phyloP scores from a whole-genome alignment of 2,113 vertebrate genomes.

The Phrynosoma platyrhinos region DNA sequence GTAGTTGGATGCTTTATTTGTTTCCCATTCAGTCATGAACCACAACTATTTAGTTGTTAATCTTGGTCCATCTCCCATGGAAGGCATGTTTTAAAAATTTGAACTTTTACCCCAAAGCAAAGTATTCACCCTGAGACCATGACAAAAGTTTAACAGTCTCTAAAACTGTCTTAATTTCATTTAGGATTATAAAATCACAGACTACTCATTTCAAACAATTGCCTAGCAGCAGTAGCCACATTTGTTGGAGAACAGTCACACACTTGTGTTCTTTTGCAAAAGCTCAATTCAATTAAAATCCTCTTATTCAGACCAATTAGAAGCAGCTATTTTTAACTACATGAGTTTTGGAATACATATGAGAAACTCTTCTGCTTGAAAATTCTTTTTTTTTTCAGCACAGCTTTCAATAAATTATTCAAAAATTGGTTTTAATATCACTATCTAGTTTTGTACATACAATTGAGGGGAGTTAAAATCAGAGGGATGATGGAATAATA shows the following conservation, averaged over 20 bases:
- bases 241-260: neutral
- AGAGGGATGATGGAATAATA: too few relatives aligned
- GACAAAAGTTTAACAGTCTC: slow-evolving; percentile 1
- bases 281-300: slow-evolving; percentile 2
- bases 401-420: neutral
- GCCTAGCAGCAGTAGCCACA: neutral
- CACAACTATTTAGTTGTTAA: neutral
- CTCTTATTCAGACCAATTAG: slow-evolving; percentile 11
- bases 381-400: neutral
- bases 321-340: slow-evolving; percentile 7
- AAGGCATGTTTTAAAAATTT: neutral
- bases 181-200: slow-evolving; percentile 20
- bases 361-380: neutral
- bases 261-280: neutral
- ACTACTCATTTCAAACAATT: neutral
- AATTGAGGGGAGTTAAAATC: too few relatives aligned
- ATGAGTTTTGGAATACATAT: slow-evolving; percentile 8
- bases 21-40: neutral
- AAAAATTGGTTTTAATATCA: too few relatives aligned
- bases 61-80: neutral
- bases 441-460: too few relatives aligned
- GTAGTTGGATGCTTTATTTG: neutral
- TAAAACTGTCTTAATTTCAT: slow-evolving; percentile 14
- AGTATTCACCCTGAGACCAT: neutral
- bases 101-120: neutral